Evolutionary conservation across 2,888 invertebrate species (phyloP).

Genomic region (Therioaphis trifolii): DNA sequence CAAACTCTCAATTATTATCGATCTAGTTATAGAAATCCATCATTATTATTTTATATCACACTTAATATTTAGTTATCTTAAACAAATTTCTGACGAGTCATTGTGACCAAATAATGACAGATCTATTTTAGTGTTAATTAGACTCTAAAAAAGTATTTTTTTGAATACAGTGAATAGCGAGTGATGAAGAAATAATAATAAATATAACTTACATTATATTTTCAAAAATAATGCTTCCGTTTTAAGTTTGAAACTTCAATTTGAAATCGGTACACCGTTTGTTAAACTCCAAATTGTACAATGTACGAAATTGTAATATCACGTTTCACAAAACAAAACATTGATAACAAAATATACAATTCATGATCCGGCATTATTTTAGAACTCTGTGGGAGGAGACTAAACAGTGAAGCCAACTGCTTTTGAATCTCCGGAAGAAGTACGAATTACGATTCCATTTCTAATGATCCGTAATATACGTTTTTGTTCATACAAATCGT

Average conservation of each 20-base stretch:
- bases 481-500: too few species aligned
- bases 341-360: conserved; percentile 55
- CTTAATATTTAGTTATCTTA: too few species aligned
- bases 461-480: too few species aligned
- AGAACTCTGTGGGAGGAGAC: not conserved
- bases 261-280: not conserved
- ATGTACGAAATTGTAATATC: not conserved
- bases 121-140: not conserved
- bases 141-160: not conserved
- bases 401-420: conserved; percentile 9
- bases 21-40: too few species aligned
- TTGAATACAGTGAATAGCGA: too few species aligned
- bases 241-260: conserved; percentile 1
- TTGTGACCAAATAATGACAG: conserved; percentile 1
- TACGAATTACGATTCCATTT: too few species aligned
- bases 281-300: not conserved
- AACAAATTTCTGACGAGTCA: conserved; percentile 1
- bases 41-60: too few species aligned
- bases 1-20: too few species aligned
- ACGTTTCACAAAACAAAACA: conserved; percentile 25
- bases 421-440: not conserved
- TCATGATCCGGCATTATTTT: conserved; percentile 29
- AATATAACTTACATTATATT: conserved; percentile 19
- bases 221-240: not conserved
- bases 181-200: not conserved